Evolutionary conservation across 2,113 vertebrate genomes (phyloP).

Genomic region (Chloroceryle aenea): DNA sequence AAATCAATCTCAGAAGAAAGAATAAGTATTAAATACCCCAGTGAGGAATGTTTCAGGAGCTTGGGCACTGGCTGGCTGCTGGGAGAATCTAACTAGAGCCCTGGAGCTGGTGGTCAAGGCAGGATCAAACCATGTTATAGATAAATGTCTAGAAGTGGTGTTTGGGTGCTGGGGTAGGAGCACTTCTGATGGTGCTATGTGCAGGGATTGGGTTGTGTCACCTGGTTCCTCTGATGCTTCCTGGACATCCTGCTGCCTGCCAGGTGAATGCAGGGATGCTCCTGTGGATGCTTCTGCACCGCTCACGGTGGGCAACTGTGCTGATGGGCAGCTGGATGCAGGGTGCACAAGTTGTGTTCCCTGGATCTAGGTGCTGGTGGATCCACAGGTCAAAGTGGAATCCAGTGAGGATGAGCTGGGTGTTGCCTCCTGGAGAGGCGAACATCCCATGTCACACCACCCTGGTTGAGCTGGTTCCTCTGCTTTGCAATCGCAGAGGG

Average conservation of each 20-base stretch:
- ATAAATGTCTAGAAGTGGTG: neutral
- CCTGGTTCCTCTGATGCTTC: neutral
- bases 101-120: neutral
- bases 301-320: rapidly evolving
- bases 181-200: rapidly evolving
- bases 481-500: neutral
- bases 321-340: rapidly evolving
- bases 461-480: neutral
- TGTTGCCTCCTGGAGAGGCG: neutral
- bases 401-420: neutral
- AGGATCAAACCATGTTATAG: neutral
- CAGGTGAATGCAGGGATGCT: rapidly evolving
- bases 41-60: neutral
- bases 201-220: rapidly evolving
- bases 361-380: neutral
- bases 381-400: neutral
- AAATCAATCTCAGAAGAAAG: rapidly evolving
- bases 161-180: neutral
- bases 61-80: neutral
- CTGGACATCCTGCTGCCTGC: rapidly evolving
- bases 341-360: neutral
- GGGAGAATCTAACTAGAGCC: neutral
- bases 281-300: rapidly evolving
- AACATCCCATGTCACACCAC: rapidly evolving
- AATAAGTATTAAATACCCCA: neutral